These are phyloP conservation scores for Chelon labrosus DNA, from an alignment of 2,797 vertebrate genomes.

Conservation along the genomic window DNA sequence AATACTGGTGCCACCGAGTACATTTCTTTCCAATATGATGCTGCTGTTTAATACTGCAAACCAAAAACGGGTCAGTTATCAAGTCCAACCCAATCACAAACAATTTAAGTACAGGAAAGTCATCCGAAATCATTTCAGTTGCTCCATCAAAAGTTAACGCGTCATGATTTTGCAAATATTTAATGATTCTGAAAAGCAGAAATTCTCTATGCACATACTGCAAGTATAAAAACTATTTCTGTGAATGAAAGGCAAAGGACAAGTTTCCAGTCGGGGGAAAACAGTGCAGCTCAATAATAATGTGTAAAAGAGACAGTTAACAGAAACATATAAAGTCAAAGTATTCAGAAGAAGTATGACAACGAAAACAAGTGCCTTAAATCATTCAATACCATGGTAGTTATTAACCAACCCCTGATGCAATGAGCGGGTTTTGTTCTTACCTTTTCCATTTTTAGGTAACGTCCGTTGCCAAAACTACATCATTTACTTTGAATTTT, in stretches of 20 bases:
- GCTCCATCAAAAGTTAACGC: not conserved
- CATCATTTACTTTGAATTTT: not conserved
- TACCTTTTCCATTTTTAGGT: not conserved
- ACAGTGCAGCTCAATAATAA: slow-evolving; percentile 30
- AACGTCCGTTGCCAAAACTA: not conserved
- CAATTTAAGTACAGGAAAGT: not conserved
- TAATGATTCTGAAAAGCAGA: slow-evolving; percentile 15
- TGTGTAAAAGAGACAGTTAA: not conserved
- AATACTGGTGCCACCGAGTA: too few relatives aligned
- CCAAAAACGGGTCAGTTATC: not conserved
- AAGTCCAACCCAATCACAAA: not conserved
- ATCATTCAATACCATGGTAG: not conserved
- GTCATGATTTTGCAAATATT: slow-evolving; percentile 4
- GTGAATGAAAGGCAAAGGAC: slow-evolving; percentile 21
- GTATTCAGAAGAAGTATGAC: not conserved
- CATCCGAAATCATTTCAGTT: not conserved
- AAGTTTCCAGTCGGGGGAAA: not conserved
- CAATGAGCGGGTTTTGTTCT: not conserved
- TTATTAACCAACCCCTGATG: not conserved
- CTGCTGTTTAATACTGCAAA: too few relatives aligned
- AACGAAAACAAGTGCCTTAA: slow-evolving; percentile 8
- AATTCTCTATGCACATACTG: not conserved
- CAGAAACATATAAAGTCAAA: not conserved
- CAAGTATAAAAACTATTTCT: not conserved
- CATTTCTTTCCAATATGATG: too few relatives aligned